These are phyloP conservation scores for Chironomus tepperi DNA, from an alignment of 1,140 invertebrate species.

Conservation along the genomic window DNA sequence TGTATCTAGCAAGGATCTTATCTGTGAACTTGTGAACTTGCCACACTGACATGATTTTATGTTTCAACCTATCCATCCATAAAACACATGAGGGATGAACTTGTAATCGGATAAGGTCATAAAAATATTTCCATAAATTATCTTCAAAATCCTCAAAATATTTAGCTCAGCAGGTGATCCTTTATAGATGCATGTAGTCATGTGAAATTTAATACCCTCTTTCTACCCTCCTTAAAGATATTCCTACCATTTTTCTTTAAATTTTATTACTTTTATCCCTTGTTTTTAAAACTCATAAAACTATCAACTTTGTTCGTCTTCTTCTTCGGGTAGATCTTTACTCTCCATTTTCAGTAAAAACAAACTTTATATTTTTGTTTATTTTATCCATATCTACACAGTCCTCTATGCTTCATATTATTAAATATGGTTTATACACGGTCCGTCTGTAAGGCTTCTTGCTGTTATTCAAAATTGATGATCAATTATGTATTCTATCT, in stretches of 20 bases:
- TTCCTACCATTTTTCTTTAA: slow-evolving; percentile 2
- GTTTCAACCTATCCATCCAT: background rate
- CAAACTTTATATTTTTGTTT: background rate
- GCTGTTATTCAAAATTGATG: slow-evolving; percentile 2
- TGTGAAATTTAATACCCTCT: slow-evolving; percentile 16
- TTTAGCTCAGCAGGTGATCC: slow-evolving; percentile 16
- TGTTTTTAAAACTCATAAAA: slow-evolving; percentile 9
- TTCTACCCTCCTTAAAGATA: background rate
- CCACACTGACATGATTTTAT: background rate
- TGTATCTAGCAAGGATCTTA: background rate
- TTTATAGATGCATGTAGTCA: background rate
- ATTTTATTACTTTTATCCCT: background rate
- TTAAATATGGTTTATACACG: background rate
- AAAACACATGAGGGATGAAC: background rate
- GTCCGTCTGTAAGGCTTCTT: background rate
- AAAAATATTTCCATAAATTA: slow-evolving; percentile 19
- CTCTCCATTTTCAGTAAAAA: background rate
- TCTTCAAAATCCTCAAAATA: slow-evolving; percentile 5
- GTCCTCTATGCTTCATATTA: background rate
- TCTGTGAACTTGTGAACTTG: slow-evolving; percentile 11
- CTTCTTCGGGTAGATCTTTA: background rate
- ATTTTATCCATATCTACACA: background rate
- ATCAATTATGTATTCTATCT: background rate
- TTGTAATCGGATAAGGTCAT: slow-evolving; percentile 1
- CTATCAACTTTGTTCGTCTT: background rate